These are phyloP conservation scores for Ramphastos sulfuratus DNA, from an alignment of 2,113 vertebrate genomes.

Conservation along the genomic window DNA sequence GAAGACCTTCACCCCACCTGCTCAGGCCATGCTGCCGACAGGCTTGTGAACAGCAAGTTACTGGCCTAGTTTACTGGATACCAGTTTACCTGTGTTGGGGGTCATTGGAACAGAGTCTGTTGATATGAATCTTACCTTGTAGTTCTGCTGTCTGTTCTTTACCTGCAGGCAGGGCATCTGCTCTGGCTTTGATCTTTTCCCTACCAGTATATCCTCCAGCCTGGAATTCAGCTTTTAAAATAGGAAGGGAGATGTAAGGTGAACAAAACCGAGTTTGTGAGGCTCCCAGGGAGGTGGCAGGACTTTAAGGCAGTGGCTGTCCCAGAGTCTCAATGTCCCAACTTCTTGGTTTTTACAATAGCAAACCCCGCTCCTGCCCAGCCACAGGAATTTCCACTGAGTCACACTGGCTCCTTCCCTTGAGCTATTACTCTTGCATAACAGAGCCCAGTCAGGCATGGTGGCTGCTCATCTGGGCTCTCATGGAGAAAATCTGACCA, in stretches of 20 bases:
- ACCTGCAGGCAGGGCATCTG: not conserved
- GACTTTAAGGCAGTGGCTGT: not conserved
- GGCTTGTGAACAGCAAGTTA: not conserved
- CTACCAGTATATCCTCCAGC: not conserved
- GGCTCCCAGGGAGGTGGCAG: not conserved
- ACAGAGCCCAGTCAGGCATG: not conserved
- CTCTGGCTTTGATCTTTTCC: not conserved
- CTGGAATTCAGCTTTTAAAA: conserved; percentile 23
- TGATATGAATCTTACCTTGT: not conserved
- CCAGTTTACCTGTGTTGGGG: not conserved
- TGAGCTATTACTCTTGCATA: conserved; percentile 55
- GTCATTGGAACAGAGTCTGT: not conserved
- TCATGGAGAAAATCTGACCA: conserved; percentile 36
- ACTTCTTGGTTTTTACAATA: conserved; percentile 25
- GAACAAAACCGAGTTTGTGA: not conserved
- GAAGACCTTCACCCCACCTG: not conserved
- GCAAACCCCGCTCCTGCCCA: not conserved
- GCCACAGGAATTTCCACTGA: conserved; percentile 58
- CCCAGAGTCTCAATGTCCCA: not conserved
- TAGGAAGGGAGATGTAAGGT: not conserved
- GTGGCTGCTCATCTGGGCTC: conserved; percentile 24
- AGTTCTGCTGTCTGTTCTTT: not conserved
- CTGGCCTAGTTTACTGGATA: not conserved
- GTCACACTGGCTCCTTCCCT: conserved; percentile 14
- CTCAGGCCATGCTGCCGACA: not conserved